These are phyloP conservation scores for Amphilophus citrinellus DNA, from an alignment of 2,113 vertebrate species.

Conservation along the genomic window DNA sequence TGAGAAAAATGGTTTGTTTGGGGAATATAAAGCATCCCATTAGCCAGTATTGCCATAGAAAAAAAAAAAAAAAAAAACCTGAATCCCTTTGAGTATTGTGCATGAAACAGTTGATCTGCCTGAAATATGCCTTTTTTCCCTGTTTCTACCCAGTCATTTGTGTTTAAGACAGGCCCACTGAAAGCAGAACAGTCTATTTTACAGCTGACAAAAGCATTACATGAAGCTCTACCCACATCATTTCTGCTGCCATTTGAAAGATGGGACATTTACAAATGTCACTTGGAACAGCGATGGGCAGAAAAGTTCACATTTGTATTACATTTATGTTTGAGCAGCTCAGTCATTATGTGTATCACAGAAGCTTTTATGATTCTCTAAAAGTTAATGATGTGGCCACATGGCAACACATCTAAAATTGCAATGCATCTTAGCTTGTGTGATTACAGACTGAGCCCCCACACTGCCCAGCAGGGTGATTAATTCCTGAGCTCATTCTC, in stretches of 20 bases:
- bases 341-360: not conserved
- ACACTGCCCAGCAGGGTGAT: slow-evolving; percentile 30
- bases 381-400: slow-evolving; percentile 20
- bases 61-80: too few species aligned
- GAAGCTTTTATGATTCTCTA: slow-evolving; percentile 18
- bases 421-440: slow-evolving; percentile 28
- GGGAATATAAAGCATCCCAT: not conserved
- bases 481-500: slow-evolving; percentile 50
- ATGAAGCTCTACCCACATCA: not conserved
- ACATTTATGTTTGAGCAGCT: not conserved
- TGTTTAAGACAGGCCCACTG: not conserved
- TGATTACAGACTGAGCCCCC: slow-evolving; percentile 36
- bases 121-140: not conserved
- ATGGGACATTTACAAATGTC: slow-evolving; percentile 8
- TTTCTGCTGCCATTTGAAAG: not conserved
- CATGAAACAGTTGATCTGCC: not conserved
- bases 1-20: not conserved
- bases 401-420: slow-evolving; percentile 29
- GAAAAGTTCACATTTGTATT: not conserved
- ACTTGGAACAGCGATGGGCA: slow-evolving; percentile 24
- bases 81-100: not conserved
- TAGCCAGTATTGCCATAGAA: not conserved
- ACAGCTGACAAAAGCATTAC: slow-evolving; percentile 10
- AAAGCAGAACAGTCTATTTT: slow-evolving; percentile 6
- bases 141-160: not conserved